A percentile compares a stretch with the other conserved stretches of the same genome.
These are phyloP conservation scores for Pseudochirops cupreus DNA, from an alignment of 2,797 vertebrate genomes.

Conservation along the genomic window DNA sequence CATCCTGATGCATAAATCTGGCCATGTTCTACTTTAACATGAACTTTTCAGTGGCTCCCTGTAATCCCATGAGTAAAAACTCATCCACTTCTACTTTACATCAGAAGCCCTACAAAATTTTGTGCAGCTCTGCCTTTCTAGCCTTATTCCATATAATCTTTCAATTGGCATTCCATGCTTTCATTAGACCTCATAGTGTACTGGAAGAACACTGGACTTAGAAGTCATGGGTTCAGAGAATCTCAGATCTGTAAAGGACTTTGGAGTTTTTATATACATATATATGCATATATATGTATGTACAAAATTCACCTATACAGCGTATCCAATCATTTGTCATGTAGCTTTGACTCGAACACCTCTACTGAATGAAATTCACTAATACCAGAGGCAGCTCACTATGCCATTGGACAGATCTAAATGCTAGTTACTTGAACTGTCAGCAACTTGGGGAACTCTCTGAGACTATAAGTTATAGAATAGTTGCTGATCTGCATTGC, in stretches of 20 bases:
- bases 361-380: neutral
- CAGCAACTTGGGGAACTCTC: neutral
- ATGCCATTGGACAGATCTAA: neutral
- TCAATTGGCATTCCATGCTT: neutral
- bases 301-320: too few species aligned
- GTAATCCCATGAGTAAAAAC: neutral
- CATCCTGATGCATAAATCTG: neutral
- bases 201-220: neutral
- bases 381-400: neutral
- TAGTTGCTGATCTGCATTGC: neutral
- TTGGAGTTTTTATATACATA: neutral
- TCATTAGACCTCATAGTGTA: neutral
- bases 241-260: neutral
- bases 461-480: neutral
- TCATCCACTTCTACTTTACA: neutral
- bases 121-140: neutral
- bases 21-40: neutral
- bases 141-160: neutral
- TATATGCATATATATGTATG: too few species aligned
- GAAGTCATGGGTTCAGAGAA: neutral
- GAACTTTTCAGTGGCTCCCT: neutral
- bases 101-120: neutral
- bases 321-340: too few species aligned
- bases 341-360: too few species aligned
- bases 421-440: neutral